Base-by-base conservation (phyloP, 2,888 invertebrate genomes). In the Caradrina clavipalpis region DNA sequence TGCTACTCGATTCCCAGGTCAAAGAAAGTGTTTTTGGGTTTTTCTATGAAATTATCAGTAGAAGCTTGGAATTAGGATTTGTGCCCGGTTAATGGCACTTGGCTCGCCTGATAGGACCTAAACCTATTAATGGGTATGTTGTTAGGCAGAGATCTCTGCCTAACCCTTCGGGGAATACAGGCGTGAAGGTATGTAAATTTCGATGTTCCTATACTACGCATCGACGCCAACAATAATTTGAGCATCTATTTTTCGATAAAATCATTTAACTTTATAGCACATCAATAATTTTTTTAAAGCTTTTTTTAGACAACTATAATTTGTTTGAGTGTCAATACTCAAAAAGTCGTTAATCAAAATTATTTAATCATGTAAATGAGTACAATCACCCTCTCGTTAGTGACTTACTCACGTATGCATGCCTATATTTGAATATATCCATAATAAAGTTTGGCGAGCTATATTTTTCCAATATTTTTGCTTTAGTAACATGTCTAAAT, bases 401-500 rank as follows among this genome's bases (percentile, higher is more conserved):
- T 55, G 47, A 39, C 31, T 61, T 63, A 64, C 63, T 69, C 60
- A 47, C 54, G 26, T 65, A 57, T 63, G 56, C 65, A 80, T 71
- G 54, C 50, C 57, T 75, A 67, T 71, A 81, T 80, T 75, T 69
- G 69, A 78, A 77, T 55, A 70, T 55, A 49, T 68, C 64, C 49
- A 67, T 76, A 64, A 39, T 64, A 69, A 69, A 13, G 49, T 62
- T 61, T 58, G 26, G 62, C 54, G 17, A 67, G 54, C 45, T 54
- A 74, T 61, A 69, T 66, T 70, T 76, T 73, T 42, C 49, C 67
- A 70, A 74, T 70, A 77, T 80, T 72, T 82, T 73, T 47, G 71
- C 55, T 69, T 75, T 69, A 67, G 72, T 69, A 71, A 69, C 55
- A 73, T 73, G 78, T 77, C 82, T 66, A 69, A 78, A 73, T 72